These are phyloP conservation scores for Propithecus deckenii DNA, from an alignment of 2,797 vertebrate genomes.

Conservation along the genomic window DNA sequence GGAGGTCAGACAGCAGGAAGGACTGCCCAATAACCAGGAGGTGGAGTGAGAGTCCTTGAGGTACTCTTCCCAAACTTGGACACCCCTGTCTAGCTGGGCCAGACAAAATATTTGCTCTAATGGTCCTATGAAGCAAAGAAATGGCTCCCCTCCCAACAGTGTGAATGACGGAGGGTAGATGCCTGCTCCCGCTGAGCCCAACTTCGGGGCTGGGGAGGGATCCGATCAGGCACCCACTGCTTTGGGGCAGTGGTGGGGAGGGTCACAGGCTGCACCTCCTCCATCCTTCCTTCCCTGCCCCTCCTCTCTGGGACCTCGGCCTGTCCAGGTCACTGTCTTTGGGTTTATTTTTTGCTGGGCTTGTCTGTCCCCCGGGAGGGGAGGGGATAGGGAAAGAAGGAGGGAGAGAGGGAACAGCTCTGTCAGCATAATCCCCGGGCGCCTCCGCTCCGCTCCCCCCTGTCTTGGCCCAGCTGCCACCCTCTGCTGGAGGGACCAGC, in stretches of 20 bases:
- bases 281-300: not conserved
- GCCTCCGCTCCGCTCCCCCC: not conserved
- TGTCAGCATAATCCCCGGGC: slow-evolving; percentile 61
- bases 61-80: not conserved
- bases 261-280: not conserved
- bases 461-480: slow-evolving; percentile 15
- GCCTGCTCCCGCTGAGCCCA: not conserved
- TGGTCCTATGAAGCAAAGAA: not conserved
- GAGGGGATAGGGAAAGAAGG: slow-evolving; percentile 33
- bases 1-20: slow-evolving; percentile 17
- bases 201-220: not conserved
- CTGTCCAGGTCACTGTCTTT: slow-evolving; percentile 59
- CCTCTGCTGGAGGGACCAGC: not conserved
- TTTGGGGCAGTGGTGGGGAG: not conserved
- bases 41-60: not conserved
- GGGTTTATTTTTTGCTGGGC: slow-evolving; percentile 78
- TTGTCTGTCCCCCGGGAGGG: slow-evolving; percentile 50
- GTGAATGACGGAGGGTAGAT: not conserved
- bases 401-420: slow-evolving; percentile 45
- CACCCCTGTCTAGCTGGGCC: not conserved
- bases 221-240: not conserved
- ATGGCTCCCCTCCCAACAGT: not conserved
- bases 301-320: slow-evolving; percentile 18
- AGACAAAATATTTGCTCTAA: not conserved
- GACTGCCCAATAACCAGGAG: not conserved